Conservation (phyloP, 2,113 vertebrate species). For the Prionailurus bengalensis region DNA sequence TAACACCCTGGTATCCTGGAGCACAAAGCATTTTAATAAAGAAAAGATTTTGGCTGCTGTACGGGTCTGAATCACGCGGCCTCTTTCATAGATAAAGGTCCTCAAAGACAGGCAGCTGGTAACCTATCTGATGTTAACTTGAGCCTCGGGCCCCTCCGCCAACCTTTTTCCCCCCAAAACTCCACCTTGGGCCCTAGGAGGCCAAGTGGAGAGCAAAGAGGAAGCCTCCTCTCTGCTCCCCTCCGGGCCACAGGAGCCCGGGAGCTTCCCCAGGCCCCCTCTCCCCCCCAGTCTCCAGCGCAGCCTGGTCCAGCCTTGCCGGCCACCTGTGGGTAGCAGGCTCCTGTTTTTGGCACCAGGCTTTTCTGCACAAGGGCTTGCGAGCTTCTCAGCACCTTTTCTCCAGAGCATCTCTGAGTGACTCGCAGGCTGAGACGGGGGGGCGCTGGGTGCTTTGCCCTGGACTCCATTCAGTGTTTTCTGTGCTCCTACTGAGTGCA, state of each 20-base stretch:
- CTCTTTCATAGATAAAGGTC: neutral
- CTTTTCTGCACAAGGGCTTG: neutral
- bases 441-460: neutral
- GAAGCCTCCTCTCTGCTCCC: neutral
- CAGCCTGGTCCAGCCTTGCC: fast-evolving
- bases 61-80: neutral
- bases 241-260: neutral
- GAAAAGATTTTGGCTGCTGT: slow-evolving; percentile 79
- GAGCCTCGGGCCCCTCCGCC: neutral
- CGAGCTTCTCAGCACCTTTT: neutral
- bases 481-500: neutral
- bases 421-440: neutral
- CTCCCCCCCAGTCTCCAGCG: neutral
- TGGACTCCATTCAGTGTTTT: neutral
- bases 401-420: neutral
- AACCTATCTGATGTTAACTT: neutral
- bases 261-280: fast-evolving
- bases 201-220: neutral
- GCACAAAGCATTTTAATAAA: slow-evolving; percentile 83
- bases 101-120: neutral
- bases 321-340: fast-evolving
- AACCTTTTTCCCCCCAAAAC: neutral
- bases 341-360: fast-evolving
- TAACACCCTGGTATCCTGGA: slow-evolving; percentile 76
- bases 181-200: neutral